phyloP scores from a whole-genome alignment of 2,797 vertebrate species.

The Helarctos malayanus region DNA sequence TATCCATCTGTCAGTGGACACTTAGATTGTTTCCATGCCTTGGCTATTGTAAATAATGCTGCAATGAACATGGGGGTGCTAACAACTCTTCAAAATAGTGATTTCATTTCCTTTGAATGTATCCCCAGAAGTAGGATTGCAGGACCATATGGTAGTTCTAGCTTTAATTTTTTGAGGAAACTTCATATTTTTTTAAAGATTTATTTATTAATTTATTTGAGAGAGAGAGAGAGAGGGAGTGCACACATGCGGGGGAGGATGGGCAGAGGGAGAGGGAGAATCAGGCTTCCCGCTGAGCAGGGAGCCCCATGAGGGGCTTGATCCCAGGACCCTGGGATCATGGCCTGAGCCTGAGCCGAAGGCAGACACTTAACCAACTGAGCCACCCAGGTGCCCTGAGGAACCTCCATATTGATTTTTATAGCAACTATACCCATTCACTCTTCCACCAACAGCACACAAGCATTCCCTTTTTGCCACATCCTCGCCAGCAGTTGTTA shows the following conservation, averaged over 20 bases:
- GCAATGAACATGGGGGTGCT: neutral
- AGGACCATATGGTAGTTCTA: neutral
- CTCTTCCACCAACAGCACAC: neutral
- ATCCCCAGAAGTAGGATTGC: neutral
- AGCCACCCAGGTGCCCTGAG: neutral
- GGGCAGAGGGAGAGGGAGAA: neutral
- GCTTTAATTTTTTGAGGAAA: neutral
- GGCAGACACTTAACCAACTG: neutral
- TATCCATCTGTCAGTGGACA: neutral
- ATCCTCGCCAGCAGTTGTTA: neutral
- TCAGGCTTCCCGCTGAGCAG: neutral
- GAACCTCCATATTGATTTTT: neutral
- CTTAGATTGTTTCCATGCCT: neutral
- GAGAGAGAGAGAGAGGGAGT: neutral
- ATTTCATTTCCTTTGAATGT: neutral
- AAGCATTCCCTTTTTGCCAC: neutral
- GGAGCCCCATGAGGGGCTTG: neutral
- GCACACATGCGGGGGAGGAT: neutral
- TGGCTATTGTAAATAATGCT: neutral
- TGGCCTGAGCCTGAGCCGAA: neutral
- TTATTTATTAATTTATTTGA: neutral
- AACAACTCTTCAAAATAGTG: neutral
- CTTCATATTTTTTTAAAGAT: neutral
- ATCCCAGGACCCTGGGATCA: neutral
- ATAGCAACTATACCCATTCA: neutral